Conservation (phyloP, 2,888 invertebrate species). For the Halocaridina rubra region DNA sequence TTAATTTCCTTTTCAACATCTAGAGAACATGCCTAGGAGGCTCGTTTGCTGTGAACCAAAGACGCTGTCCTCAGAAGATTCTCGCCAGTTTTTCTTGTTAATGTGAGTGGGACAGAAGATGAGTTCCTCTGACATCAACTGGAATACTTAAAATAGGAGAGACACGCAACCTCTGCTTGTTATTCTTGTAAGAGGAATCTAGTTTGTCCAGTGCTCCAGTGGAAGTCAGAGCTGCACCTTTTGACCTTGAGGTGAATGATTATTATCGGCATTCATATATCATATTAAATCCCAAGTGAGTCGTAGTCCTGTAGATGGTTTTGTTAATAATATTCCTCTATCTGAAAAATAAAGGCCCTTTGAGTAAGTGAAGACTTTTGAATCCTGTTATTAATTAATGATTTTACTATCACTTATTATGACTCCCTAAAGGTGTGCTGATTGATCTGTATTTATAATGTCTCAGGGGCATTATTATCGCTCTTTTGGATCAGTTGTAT, state of each 20-base stretch:
- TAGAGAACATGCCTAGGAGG: background rate
- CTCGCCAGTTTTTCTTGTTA: constrained; percentile 58
- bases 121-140: background rate
- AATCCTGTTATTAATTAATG: background rate
- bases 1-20: too few species aligned
- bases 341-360: constrained; percentile 60
- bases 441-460: background rate
- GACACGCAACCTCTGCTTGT: background rate
- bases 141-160: background rate
- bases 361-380: constrained; percentile 29
- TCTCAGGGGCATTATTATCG: background rate
- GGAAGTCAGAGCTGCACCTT: constrained; percentile 32
- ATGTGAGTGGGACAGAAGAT: constrained; percentile 56
- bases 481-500: too few species aligned
- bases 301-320: constrained; percentile 58
- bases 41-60: background rate
- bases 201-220: background rate
- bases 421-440: background rate
- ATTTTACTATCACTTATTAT: background rate
- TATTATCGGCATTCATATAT: constrained; percentile 55
- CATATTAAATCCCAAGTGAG: constrained; percentile 60
- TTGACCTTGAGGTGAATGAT: constrained; percentile 51
- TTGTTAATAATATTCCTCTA: constrained; percentile 62
- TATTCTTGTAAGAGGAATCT: background rate
- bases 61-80: constrained; percentile 57